Conservation (phyloP, 2,888 invertebrate species). For the Drosophila maculinotata region DNA sequence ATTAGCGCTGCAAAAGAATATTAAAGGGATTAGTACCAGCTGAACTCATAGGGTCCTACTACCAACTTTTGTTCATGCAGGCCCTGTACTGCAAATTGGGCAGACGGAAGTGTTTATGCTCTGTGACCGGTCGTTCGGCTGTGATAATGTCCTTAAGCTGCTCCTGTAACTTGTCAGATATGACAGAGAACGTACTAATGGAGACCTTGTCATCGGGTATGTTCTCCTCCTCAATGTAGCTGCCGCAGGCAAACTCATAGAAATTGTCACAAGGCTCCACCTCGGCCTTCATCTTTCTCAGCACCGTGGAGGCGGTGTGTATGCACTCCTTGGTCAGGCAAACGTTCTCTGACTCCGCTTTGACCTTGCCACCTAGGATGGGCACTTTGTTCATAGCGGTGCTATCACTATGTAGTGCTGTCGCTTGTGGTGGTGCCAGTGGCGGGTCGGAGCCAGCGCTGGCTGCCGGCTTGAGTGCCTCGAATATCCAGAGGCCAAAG, state of each 20-base stretch:
- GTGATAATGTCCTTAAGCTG: conserved; percentile 84
- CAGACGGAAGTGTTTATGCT: conserved; percentile 84
- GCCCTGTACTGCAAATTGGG: conserved; percentile 85
- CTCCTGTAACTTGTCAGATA: conserved; percentile 85
- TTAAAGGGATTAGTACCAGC: background rate
- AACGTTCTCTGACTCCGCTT: conserved; percentile 82
- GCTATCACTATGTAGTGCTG: conserved; percentile 73
- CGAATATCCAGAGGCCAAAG: conserved; percentile 84
- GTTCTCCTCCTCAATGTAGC: conserved; percentile 88
- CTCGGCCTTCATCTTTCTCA: conserved; percentile 88
- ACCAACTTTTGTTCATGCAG: conserved; percentile 85
- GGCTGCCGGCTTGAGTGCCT: conserved; percentile 65
- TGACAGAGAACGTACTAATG: conserved; percentile 85
- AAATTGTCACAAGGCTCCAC: conserved; percentile 92
- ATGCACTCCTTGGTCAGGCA: conserved; percentile 93
- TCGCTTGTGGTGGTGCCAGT: conserved; percentile 59
- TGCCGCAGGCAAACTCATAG: conserved; percentile 91
- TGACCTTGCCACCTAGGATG: conserved; percentile 69
- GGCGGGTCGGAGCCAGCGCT: background rate
- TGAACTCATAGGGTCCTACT: too few relatives aligned
- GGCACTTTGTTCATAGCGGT: conserved; percentile 62
- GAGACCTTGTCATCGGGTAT: conserved; percentile 89
- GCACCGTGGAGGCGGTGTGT: conserved; percentile 89
- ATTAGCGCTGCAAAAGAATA: conserved; percentile 88
- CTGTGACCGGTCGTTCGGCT: conserved; percentile 80